Evolutionary conservation across 2,113 vertebrate genomes (phyloP), one percentile per base, ranked within the genome.

Genomic region (Halichoeres trimaculatus): DNA sequence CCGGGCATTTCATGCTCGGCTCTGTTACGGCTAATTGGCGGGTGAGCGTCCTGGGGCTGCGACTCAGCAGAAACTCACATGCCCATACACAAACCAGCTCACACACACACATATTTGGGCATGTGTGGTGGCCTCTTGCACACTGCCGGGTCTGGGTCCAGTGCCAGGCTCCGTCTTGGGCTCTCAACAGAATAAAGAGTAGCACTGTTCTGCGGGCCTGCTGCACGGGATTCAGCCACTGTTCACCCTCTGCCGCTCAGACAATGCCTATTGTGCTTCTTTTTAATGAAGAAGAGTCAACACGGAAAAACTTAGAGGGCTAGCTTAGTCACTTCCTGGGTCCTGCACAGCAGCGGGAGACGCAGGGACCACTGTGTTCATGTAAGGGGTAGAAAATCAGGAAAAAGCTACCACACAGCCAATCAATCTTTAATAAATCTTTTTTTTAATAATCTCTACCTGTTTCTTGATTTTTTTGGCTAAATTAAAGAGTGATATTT

Each of bases 161-260:
- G 94, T 96, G 94, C 95, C 95, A 95, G 94, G 93, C 92, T 94
- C 94, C 90, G 88, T 88, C 83, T 83, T 90, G 84, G 78, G 65
- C 80, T 79, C 85, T 84, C 75, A 53, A 67, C 85, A 82, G 90
- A 92, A 93, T 91, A 94, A 93, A 92, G 90, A 90, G 71, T 41
- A 52, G 59, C 84, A 91, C 90, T 95, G 94, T 95, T 94, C 83
- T 36, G 41, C 8, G 5, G 71, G 84, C 71, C 91, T 86, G 91
- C 86, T 78, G 80, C 90, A 91, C 73, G 26, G 64, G 80, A 88
- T 90, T 86, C 80, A 51, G 84, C 75, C 83, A 85, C 75, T 75
- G 93, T 85, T 93, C 90, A 87, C 84, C 79, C 91, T 86, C 87
- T 75, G 56, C 89, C 91, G 87, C 92, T 88, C 35, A 45, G 79